Percentiles rank a stretch among this genome's conserved stretches.
Evolutionary conservation across 1,140 invertebrate genomes (phyloP).

Genomic region (Palaemon carinicauda): DNA sequence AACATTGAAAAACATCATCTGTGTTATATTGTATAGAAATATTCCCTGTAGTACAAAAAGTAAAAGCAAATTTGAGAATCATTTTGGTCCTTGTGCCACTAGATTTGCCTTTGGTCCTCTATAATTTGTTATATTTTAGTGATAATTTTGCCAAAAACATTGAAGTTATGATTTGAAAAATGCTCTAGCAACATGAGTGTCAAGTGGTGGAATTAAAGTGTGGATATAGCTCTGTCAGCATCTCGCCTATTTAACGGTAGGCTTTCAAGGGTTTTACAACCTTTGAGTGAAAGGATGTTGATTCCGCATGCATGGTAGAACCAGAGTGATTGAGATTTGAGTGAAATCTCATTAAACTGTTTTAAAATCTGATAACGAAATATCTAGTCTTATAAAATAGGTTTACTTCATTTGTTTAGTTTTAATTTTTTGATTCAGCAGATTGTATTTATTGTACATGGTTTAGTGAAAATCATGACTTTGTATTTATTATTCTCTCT

Average conservation of each 20-base stretch:
- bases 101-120: slow-evolving; percentile 13
- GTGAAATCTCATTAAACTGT: neutral
- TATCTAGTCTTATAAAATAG: slow-evolving; percentile 50
- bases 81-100: slow-evolving; percentile 30
- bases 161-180: no score
- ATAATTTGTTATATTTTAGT: neutral
- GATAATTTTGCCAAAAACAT: neutral
- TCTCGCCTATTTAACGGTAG: no score
- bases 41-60: no score
- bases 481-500: slow-evolving; percentile 43
- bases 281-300: neutral
- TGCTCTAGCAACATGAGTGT: no score
- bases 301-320: neutral
- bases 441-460: slow-evolving; percentile 52
- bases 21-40: slow-evolving; percentile 14
- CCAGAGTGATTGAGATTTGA: neutral
- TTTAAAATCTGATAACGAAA: slow-evolving; percentile 15
- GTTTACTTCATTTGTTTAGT: slow-evolving; percentile 30
- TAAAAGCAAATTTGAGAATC: neutral
- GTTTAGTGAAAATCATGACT: slow-evolving; percentile 52
- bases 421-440: slow-evolving; percentile 30
- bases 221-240: no score
- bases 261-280: no score
- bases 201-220: no score
- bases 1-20: slow-evolving; percentile 11